Evolutionary conservation across 1,140 invertebrate genomes (phyloP), one percentile per base, ranked within the genome.

Genomic region (Chionoecetes opilio): DNA sequence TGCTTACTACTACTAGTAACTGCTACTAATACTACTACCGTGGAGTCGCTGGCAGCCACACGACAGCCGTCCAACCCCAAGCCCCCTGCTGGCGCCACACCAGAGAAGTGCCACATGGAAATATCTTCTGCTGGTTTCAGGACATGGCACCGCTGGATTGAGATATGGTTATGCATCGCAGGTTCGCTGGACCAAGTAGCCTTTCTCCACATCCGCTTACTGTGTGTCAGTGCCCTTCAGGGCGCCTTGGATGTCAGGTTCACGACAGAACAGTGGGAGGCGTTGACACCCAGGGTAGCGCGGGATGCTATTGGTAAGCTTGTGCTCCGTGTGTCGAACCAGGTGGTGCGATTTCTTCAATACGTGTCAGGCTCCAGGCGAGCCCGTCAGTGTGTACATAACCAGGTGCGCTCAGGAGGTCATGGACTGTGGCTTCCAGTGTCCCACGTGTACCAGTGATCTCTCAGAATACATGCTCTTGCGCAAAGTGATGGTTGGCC

Each of bases 281-380:
- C 34, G 14, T 29, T 89, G 32, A 89, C 5, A 14, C 26, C 26
- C 26, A 29, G n/a, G 14, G 41, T 41, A n/a, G 89, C 89, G 5
- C 89, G 38, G 26, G 41, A 91, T n/a, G 26, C 89, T 6, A n/a
- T 91, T 11, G 89, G 34, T 17, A 91, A 46, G 26, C 21, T 91
- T 3, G 32, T 46, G 89, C 38, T 5, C 3, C 89, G n/a, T 2
- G 38, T 38, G 34, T 41, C 89, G 26, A 91, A 91, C 34, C 89
- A 91, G 89, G 89, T 91, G 37, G 89, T 41, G 26, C 46, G 41
- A 41, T 6, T 91, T 91, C 46, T 91, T 41, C 46, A 29, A 38
- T 8, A 46, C 26, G 26, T 3, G 21, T 17, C 89, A 46, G 34
- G 38, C 3, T 3, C 6, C 35, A 38, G 37, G 41, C 29, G 37